Conservation (phyloP, 53 echinoderm and acorn worm genomes). For the Patiria pectinifera region DNA sequence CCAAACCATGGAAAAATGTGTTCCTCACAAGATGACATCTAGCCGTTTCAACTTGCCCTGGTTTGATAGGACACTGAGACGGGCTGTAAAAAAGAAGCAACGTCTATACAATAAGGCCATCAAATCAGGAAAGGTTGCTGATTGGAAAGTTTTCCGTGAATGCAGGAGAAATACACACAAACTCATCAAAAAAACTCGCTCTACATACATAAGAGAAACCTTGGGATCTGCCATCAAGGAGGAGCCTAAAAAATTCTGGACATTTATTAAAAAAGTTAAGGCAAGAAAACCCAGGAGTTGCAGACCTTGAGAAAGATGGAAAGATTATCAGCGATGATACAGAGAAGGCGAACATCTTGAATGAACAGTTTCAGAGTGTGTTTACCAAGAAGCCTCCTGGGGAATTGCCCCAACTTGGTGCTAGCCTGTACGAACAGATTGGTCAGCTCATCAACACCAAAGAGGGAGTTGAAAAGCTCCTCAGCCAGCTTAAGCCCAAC, state of each 20-base stretch:
- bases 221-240: slow-evolving; percentile 33
- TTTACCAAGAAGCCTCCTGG: slow-evolving; percentile 19
- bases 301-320: slow-evolving; percentile 37
- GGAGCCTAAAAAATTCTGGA: slow-evolving; percentile 39
- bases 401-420: not conserved
- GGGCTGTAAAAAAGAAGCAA: slow-evolving; percentile 54
- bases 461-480: not conserved
- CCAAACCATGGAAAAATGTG: slow-evolving; percentile 41
- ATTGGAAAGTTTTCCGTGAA: slow-evolving; percentile 26
- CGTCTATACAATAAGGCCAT: slow-evolving; percentile 44
- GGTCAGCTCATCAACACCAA: not conserved
- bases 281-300: slow-evolving; percentile 15
- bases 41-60: slow-evolving; percentile 40
- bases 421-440: not conserved
- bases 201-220: slow-evolving; percentile 20
- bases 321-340: slow-evolving; percentile 20
- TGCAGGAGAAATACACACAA: slow-evolving; percentile 21
- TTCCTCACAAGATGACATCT: slow-evolving; percentile 34
- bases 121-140: slow-evolving; percentile 4
- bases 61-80: slow-evolving; percentile 41
- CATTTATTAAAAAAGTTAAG: slow-evolving; percentile 19
- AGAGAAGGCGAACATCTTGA: slow-evolving; percentile 35
- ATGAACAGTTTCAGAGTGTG: slow-evolving; percentile 29
- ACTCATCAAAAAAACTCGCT: slow-evolving; percentile 23
- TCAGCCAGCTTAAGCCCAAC: not conserved